Evolutionary conservation across 2,888 invertebrate genomes (phyloP), one percentile per base, ranked within the genome.

Genomic region (Drosophila monieri): DNA sequence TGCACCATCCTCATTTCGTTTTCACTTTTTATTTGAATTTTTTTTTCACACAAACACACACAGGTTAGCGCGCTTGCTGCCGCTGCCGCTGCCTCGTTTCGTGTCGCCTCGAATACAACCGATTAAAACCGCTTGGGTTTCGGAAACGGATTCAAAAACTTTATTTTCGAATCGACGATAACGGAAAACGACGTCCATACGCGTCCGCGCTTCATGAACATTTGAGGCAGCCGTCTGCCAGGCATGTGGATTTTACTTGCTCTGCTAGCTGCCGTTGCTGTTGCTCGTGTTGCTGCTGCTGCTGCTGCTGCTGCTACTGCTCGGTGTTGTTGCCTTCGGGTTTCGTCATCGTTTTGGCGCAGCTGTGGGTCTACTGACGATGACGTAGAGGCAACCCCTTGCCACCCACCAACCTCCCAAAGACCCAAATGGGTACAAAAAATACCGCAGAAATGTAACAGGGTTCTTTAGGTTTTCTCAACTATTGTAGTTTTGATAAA

Each of bases 171-270:
- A 44, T 37, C 69, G 52, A 43, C 52, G 52, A 12, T n/a, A 49
- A 66, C 66, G 39, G 48, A 48, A 23, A 66, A 54, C 72, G 74
- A 78, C 76, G 78, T 80, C 90, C 87, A 84, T 77, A 89, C 88
- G 81, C 87, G 88, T 78, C 80, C 78, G 87, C 85, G 86, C 80
- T 85, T 90, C 85, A 83, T 81, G 79, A 83, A 80, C 85, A 88
- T 90, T 88, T 89, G 88, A 77, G 68, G 74, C 72, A 68, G 62
- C 43, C 47, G 56, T 67, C 73, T 74, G 61, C 61, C 61, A 64
- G 88, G 69, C 83, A 78, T 85, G 83, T 85, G 81, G 70, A 74
- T 85, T 88, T 81, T 85, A 88, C 86, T 84, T 60, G 66, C 65
- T 55, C 81, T 79, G 64, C 65, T 55, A 14, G 62, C 69, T 65